phyloP scores from a whole-genome alignment of 2,888 invertebrate species.

The Hyposoter dolosus region DNA sequence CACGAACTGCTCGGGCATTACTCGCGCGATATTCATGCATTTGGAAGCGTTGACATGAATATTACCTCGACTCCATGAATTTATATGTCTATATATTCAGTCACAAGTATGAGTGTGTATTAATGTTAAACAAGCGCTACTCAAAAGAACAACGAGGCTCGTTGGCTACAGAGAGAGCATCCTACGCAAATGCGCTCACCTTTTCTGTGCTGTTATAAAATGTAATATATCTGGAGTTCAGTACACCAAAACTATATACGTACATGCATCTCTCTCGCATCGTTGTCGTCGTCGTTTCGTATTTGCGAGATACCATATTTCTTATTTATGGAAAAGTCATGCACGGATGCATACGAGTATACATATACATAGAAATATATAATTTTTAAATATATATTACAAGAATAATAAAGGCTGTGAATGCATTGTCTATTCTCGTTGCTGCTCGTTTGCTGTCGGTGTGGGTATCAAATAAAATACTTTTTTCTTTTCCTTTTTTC shows the following conservation, averaged over 20 bases:
- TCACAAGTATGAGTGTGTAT: constrained; percentile 70
- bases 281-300: constrained; percentile 38
- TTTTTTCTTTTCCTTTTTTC: constrained; percentile 35
- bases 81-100: constrained; percentile 1
- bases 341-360: not conserved
- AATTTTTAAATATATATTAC: constrained; percentile 5
- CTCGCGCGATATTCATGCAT: not conserved
- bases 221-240: constrained; percentile 19
- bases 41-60: constrained; percentile 6
- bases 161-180: constrained; percentile 27
- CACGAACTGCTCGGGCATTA: not conserved
- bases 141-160: constrained; percentile 30
- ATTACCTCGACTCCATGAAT: constrained; percentile 1
- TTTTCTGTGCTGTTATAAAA: constrained; percentile 39
- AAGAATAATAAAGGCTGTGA: constrained; percentile 35
- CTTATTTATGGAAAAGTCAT: constrained; percentile 56
- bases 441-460: constrained; percentile 30
- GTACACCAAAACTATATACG: constrained; percentile 35
- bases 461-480: constrained; percentile 25
- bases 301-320: constrained; percentile 47
- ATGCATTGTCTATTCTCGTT: constrained; percentile 53
- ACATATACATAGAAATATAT: not conserved
- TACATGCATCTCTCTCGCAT: not conserved
- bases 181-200: constrained; percentile 60
- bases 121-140: constrained; percentile 76